Base-by-base conservation (phyloP, 2,797 vertebrate genomes). In the Gymnocypris eckloni region DNA sequence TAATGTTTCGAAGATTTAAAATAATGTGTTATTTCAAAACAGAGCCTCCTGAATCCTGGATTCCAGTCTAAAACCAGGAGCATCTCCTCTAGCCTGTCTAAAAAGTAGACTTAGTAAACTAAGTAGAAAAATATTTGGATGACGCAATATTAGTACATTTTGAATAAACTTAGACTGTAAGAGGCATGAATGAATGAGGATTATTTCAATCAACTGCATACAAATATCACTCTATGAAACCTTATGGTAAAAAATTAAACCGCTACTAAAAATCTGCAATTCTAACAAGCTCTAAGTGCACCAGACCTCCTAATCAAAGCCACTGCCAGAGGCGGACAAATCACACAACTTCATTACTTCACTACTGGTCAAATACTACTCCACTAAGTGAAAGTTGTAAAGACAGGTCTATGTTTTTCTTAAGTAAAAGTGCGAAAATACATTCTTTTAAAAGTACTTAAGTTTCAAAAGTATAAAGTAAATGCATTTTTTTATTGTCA, bases 281-380 rank as follows among this genome's bases (percentile, higher is more conserved):
- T 76, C 43, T 50, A 76, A 83, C 56, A 48, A 48, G 12, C 7
- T 64, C 18, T n/a, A 64, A 67, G 72, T 64, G 6, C 8, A 2
- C n/a, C 37, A 71, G 50, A 37, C 75, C 8, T 69, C 50, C n/a
- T 45, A 39, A 78, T 69, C 48, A 84, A 78, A 78, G 73, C 48
- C 61, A 39, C 2, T 33, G 33, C 33, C 33, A 33, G 33, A 33
- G 33, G 3, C 3, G 33, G 33, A 33, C 33, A 33, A 33, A 33
- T 33, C 33, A 33, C 33, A 33, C 33, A 33, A 33, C 33, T 33
- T 33, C 3, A 33, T 33, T 33, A 33, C 33, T 33, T 33, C 33
- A 33, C 33, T 33, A 33, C 33, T 33, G 33, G 33, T 33, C 33
- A 33, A 33, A 33, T 33, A 33, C 33, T 33, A 33, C 33, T 33